These are phyloP conservation scores for Stenopsyche tienmushanensis DNA, from an alignment of 1,140 invertebrate genomes.

Conservation along the genomic window DNA sequence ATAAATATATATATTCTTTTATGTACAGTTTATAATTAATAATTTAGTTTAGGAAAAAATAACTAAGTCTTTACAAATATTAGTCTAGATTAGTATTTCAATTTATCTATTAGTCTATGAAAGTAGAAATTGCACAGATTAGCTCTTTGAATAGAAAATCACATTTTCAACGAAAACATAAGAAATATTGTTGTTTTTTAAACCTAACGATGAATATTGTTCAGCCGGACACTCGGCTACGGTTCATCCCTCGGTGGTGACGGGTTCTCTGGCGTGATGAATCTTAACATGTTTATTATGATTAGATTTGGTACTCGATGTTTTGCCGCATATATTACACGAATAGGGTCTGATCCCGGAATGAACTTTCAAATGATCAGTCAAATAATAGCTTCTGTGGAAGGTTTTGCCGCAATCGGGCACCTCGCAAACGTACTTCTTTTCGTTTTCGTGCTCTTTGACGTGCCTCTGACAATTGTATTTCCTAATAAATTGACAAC, in stretches of 20 bases:
- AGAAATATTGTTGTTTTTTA: neutral
- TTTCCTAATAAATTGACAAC: constrained; percentile 89
- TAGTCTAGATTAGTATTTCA: neutral
- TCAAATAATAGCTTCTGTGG: constrained; percentile 83
- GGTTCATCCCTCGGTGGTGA: constrained; percentile 76
- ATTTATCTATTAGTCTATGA: neutral
- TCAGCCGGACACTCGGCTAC: neutral
- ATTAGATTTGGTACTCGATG: constrained; percentile 83
- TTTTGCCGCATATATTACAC: constrained; percentile 85
- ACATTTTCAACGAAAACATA: neutral
- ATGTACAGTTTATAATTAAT: neutral
- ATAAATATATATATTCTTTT: neutral
- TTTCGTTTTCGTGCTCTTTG: constrained; percentile 85
- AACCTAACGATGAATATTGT: neutral
- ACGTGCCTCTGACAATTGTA: constrained; percentile 90
- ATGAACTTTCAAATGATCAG: constrained; percentile 83
- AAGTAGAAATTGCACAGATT: neutral
- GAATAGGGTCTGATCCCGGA: constrained; percentile 79
- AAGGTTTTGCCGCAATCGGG: constrained; percentile 79
- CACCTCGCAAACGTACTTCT: constrained; percentile 83
- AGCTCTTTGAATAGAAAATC: neutral
- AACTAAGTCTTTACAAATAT: neutral
- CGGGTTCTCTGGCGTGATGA: constrained; percentile 80
- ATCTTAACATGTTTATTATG: constrained; percentile 87
- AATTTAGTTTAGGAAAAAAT: neutral